Conservation (phyloP, 2,888 invertebrate species). For the Cyaniris semiargus region DNA sequence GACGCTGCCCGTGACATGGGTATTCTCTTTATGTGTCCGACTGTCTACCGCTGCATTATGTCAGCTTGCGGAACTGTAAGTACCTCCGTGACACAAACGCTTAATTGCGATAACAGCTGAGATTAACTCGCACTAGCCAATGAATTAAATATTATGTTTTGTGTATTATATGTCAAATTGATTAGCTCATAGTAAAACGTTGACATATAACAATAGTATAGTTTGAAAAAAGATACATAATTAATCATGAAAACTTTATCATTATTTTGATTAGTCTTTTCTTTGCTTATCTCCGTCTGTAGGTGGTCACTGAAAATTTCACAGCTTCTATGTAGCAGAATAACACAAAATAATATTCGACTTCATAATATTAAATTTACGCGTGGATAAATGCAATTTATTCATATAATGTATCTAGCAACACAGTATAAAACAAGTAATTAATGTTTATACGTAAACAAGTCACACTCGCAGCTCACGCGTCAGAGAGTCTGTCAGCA, state of each 20-base stretch:
- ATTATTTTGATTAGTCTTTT: too few species aligned
- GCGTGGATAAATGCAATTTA: too few species aligned
- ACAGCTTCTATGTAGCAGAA: too few species aligned
- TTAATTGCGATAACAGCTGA: constrained; percentile 27
- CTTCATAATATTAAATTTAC: too few species aligned
- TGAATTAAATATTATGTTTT: not conserved
- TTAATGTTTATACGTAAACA: constrained; percentile 25
- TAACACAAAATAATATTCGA: too few species aligned
- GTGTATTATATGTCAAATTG: not conserved
- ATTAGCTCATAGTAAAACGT: not conserved
- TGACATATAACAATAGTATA: too few species aligned
- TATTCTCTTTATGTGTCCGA: constrained; percentile 60
- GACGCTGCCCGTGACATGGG: constrained; percentile 57
- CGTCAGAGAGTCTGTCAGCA: constrained; percentile 49
- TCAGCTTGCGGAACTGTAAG: constrained; percentile 32
- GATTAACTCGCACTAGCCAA: not conserved
- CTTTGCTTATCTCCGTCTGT: too few species aligned
- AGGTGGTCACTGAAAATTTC: too few species aligned
- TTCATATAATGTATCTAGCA: not conserved
- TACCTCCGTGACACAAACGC: not conserved
- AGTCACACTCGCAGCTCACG: constrained; percentile 25
- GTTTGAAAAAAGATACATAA: too few species aligned
- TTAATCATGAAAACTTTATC: too few species aligned
- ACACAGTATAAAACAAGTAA: not conserved
- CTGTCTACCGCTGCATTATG: constrained; percentile 38